Conservation (phyloP, 2,797 vertebrate genomes). For the Amblyopsis hoosieri region DNA sequence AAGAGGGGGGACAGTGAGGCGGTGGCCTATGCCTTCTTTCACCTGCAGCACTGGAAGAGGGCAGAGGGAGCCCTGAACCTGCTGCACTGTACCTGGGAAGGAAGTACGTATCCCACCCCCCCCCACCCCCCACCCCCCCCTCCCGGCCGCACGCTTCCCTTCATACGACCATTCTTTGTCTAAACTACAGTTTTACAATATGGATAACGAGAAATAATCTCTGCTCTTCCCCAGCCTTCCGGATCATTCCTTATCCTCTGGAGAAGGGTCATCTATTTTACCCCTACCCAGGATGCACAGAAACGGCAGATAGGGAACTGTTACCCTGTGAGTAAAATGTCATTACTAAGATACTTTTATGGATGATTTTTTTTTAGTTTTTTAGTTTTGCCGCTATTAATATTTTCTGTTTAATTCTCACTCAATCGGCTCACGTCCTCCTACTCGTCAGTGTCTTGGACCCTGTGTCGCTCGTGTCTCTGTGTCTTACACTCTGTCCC, state of each 20-base stretch:
- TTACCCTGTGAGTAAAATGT: slow-evolving; percentile 87
- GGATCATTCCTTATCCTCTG: slow-evolving; percentile 97
- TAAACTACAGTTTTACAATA: too few species aligned
- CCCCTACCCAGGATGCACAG: slow-evolving; percentile 97
- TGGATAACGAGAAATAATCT: not conserved
- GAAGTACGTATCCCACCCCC: slow-evolving; percentile 55
- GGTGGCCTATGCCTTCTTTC: slow-evolving; percentile 97
- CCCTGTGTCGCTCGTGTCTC: not conserved
- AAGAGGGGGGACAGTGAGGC: slow-evolving; percentile 98
- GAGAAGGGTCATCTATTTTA: slow-evolving; percentile 99
- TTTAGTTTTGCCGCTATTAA: too few species aligned
- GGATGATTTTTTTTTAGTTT: too few species aligned
- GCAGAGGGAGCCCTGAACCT: slow-evolving; percentile 97
- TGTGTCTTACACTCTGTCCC: not conserved
- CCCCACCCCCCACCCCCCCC: too few species aligned
- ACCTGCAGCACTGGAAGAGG: slow-evolving; percentile 98
- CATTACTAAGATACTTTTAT: too few species aligned
- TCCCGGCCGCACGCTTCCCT: too few species aligned
- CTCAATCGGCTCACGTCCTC: not conserved
- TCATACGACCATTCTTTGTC: too few species aligned
- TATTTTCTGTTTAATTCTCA: too few species aligned
- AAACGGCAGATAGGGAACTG: slow-evolving; percentile 96
- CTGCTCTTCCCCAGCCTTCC: slow-evolving; percentile 83
- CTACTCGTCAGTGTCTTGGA: not conserved
- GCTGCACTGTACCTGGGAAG: slow-evolving; percentile 98